Conservation (phyloP, 2,797 vertebrate genomes). For the Xiphorhynchus erythropygius region DNA sequence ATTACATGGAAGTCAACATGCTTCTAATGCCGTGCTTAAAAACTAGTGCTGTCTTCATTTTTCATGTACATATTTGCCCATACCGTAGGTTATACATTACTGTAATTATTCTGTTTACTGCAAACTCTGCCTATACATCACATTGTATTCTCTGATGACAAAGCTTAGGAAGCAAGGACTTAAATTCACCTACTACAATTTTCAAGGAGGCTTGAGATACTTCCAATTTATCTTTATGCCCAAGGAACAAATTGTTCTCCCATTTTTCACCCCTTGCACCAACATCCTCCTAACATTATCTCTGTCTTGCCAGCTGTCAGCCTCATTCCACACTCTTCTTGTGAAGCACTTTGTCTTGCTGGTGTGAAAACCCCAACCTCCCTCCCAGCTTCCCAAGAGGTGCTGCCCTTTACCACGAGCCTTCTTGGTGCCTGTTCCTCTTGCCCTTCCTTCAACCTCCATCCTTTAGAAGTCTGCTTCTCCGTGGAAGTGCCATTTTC, state of each 20-base stretch:
- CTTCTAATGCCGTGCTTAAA: neutral
- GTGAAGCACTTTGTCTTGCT: neutral
- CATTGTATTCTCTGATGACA: neutral
- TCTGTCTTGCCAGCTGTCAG: neutral
- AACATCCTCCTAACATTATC: neutral
- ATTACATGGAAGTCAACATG: neutral
- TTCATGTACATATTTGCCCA: neutral
- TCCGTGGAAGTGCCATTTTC: constrained; percentile 69
- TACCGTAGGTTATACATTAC: neutral
- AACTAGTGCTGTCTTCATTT: neutral
- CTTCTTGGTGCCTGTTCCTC: neutral
- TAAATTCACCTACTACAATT: constrained; percentile 5
- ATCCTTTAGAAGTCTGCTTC: constrained; percentile 53
- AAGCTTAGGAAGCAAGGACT: neutral
- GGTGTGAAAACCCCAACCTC: neutral
- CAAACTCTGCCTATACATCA: neutral
- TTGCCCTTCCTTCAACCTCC: constrained; percentile 65
- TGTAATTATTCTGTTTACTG: constrained; percentile 15
- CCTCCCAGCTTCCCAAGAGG: neutral
- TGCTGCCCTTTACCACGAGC: constrained; percentile 44
- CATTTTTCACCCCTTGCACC: neutral
- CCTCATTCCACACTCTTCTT: constrained; percentile 8
- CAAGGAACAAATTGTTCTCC: neutral
- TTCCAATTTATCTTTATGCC: neutral
- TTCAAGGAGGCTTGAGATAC: neutral